Conservation (phyloP, 2,797 vertebrate genomes). For the Chromobotia macracanthus region DNA sequence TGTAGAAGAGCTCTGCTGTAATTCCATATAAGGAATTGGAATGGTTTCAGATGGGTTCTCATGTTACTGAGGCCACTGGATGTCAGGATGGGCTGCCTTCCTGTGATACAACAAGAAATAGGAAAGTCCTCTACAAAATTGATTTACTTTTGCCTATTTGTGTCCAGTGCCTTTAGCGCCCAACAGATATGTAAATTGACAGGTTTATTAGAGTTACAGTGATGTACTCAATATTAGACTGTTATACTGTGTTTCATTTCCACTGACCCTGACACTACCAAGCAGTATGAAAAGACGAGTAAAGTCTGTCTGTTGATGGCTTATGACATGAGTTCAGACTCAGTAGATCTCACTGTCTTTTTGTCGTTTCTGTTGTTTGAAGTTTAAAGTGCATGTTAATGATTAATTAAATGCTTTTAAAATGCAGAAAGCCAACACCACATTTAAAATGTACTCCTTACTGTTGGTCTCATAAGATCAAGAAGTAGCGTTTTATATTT, state of each 20-base stretch:
- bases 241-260: not conserved
- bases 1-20: constrained; percentile 10
- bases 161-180: no score
- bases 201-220: not conserved
- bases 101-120: not conserved
- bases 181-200: not conserved
- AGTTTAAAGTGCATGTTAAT: constrained; percentile 28
- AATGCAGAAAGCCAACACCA: not conserved
- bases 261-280: no score
- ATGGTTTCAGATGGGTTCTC: constrained; percentile 6
- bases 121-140: not conserved
- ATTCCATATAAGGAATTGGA: constrained; percentile 27
- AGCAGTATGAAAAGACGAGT: no score
- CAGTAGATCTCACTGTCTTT: not conserved
- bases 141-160: no score
- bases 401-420: not conserved
- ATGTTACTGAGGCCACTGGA: not conserved
- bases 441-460: not conserved
- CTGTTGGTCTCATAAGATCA: not conserved
- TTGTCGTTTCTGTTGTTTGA: not conserved
- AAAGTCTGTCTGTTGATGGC: not conserved
- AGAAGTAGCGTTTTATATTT: not conserved
- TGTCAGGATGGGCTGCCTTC: not conserved
- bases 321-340: not conserved
- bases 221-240: not conserved